These are phyloP conservation scores for Lutjanus erythropterus DNA, from an alignment of 2,113 vertebrate species.

Conservation along the genomic window DNA sequence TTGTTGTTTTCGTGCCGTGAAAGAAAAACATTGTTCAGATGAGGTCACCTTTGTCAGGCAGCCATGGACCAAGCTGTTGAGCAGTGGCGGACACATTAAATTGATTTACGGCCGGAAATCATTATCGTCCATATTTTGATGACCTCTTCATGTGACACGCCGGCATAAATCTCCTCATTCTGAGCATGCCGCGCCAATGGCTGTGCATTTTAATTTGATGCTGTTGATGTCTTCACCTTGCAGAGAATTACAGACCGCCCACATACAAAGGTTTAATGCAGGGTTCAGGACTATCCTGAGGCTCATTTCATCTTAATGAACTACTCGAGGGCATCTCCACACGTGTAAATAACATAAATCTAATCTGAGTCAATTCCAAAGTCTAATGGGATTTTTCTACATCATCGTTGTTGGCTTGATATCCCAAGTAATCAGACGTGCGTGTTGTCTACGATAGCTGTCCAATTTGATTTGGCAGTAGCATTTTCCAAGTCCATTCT, in stretches of 20 bases:
- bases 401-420: slow-evolving; percentile 47
- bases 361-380: slow-evolving; percentile 32
- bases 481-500: slow-evolving; percentile 22
- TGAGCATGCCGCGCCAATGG: neutral
- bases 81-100: slow-evolving; percentile 31
- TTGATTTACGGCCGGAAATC: slow-evolving; percentile 66
- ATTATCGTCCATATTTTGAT: slow-evolving; percentile 62
- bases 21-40: slow-evolving; percentile 30
- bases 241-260: slow-evolving; percentile 11
- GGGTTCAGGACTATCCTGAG: slow-evolving; percentile 31
- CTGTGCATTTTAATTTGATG: slow-evolving; percentile 55
- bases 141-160: slow-evolving; percentile 35
- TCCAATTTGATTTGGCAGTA: slow-evolving; percentile 46
- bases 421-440: slow-evolving; percentile 20
- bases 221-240: slow-evolving; percentile 52
- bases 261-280: slow-evolving; percentile 37
- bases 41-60: slow-evolving; percentile 66
- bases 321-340: slow-evolving; percentile 31
- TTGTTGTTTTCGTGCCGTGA: slow-evolving; percentile 33
- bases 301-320: slow-evolving; percentile 58
- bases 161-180: slow-evolving; percentile 41
- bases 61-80: slow-evolving; percentile 12
- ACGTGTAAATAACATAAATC: slow-evolving; percentile 48
- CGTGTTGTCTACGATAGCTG: neutral
- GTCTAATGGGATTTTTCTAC: slow-evolving; percentile 48